phyloP scores from a whole-genome alignment of 2,888 invertebrate genomes.

The Ctenicera cuprea region DNA sequence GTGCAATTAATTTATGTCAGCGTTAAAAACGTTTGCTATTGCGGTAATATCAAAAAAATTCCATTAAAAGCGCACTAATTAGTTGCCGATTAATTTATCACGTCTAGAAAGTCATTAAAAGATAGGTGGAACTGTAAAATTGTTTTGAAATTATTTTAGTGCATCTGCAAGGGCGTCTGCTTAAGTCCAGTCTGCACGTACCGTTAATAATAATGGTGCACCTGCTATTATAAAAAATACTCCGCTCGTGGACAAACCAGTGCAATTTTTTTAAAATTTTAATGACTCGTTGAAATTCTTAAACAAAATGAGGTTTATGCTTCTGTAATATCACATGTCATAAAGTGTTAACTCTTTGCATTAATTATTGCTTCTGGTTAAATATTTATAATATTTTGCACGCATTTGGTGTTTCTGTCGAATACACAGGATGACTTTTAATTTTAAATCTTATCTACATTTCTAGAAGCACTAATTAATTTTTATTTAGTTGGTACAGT shows the following conservation, averaged over 20 bases:
- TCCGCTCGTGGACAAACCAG: slow-evolving; percentile 43
- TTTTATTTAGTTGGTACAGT: slow-evolving; percentile 6
- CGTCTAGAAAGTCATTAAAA: slow-evolving; percentile 31
- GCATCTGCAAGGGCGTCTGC: slow-evolving; percentile 36
- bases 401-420: not conserved
- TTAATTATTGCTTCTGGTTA: not conserved
- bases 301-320: slow-evolving; percentile 20
- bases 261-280: slow-evolving; percentile 27
- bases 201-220: slow-evolving; percentile 42
- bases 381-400: not conserved
- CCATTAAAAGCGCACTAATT: slow-evolving; percentile 24
- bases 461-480: slow-evolving; percentile 5
- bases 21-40: too few relatives aligned
- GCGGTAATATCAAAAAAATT: not conserved
- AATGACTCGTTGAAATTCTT: slow-evolving; percentile 25
- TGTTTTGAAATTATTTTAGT: slow-evolving; percentile 21
- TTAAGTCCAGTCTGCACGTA: slow-evolving; percentile 28
- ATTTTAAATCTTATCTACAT: too few relatives aligned
- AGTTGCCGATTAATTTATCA: slow-evolving; percentile 34
- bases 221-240: slow-evolving; percentile 44
- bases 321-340: not conserved
- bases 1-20: too few relatives aligned
- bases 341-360: too few relatives aligned
- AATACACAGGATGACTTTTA: too few relatives aligned
- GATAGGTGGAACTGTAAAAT: slow-evolving; percentile 35